Evolutionary conservation across 1,140 invertebrate genomes (phyloP).

Genomic region (Cydia splendana): DNA sequence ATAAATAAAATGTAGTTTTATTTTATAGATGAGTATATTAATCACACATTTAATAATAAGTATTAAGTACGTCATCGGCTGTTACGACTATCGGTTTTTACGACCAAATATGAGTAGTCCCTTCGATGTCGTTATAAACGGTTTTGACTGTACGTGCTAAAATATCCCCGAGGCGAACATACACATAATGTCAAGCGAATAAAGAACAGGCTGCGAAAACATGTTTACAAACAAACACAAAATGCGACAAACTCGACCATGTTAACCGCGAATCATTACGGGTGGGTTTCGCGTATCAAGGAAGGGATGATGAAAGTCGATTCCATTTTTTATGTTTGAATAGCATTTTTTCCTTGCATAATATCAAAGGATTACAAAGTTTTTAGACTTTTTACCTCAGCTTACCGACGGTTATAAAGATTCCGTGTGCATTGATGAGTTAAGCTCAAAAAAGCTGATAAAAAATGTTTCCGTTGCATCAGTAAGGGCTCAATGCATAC

Average conservation of each 20-base stretch:
- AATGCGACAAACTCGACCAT: background rate
- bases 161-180: conserved; percentile 16
- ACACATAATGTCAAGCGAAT: background rate
- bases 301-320: conserved; percentile 17
- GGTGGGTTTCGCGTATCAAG: background rate
- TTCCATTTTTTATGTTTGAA: conserved; percentile 4
- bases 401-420: conserved; percentile 38
- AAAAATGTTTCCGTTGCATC: conserved; percentile 47
- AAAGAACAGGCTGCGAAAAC: background rate
- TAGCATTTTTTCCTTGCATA: background rate
- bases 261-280: conserved; percentile 3
- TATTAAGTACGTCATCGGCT: too few relatives aligned
- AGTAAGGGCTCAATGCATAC: conserved; percentile 39
- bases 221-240: conserved; percentile 19
- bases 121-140: too few relatives aligned
- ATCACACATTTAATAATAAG: too few relatives aligned
- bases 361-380: conserved; percentile 9
- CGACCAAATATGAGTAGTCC: too few relatives aligned
- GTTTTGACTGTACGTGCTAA: background rate
- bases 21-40: too few relatives aligned
- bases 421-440: conserved; percentile 43
- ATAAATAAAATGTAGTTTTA: too few relatives aligned
- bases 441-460: conserved; percentile 38
- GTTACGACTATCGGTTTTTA: too few relatives aligned
- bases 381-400: conserved; percentile 37